Percentiles rank a stretch among this genome's conserved stretches.
Conservation (phyloP, 1,140 invertebrate genomes). For the Aphaenogaster floridana region DNA sequence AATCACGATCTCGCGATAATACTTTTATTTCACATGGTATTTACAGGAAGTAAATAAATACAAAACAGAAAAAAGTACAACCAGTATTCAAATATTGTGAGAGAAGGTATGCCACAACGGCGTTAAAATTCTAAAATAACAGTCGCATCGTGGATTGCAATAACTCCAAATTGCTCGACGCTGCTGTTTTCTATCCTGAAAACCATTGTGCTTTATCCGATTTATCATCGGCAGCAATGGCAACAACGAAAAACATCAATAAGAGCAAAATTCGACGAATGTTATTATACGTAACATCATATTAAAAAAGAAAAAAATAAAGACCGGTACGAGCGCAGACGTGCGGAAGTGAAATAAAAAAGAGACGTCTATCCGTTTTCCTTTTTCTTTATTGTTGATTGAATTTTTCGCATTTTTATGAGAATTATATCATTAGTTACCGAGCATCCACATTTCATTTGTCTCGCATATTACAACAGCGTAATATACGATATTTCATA, state of each 20-base stretch:
- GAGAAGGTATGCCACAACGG: not conserved
- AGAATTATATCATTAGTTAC: not conserved
- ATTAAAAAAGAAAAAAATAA: not conserved
- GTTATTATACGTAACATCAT: not conserved
- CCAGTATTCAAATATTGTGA: not conserved
- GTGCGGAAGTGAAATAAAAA: not conserved
- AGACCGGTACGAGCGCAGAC: not conserved
- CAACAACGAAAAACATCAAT: not conserved
- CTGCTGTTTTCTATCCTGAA: not conserved
- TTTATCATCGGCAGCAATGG: not conserved
- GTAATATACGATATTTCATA: not conserved
- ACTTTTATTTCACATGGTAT: conserved; percentile 1
- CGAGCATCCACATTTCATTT: not conserved
- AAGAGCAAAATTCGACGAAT: not conserved
- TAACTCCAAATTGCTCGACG: conserved; percentile 40
- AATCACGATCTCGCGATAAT: conserved; percentile 13
- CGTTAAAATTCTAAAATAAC: conserved; percentile 34
- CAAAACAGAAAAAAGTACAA: not conserved
- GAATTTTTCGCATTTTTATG: conserved; percentile 1
- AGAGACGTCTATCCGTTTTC: not conserved
- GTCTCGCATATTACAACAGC: not conserved
- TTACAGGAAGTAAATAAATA: conserved; percentile 11
- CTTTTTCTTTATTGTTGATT: not conserved
- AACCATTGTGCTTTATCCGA: not conserved
- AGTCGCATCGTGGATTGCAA: conserved; percentile 22